Evolutionary conservation across 2,113 vertebrate species (phyloP), one percentile per base, ranked within the genome.

Genomic region (Eulemur rufifrons): DNA sequence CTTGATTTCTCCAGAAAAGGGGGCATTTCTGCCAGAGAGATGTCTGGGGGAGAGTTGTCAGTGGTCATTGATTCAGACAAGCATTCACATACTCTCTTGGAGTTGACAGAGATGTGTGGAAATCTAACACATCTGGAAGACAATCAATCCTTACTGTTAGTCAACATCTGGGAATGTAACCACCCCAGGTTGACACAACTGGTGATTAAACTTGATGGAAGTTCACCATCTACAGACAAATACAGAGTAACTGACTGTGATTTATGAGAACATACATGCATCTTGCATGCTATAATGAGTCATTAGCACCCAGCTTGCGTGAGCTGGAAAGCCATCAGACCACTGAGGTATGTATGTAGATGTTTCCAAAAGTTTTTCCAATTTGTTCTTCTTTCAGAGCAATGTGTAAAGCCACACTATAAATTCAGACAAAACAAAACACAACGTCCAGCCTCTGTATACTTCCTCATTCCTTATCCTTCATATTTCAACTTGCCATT

Each of bases 91-190:
- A 92, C 20, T 92, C 56, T 95, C 15, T 86, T 95, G 87, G 94
- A 97, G 95, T 91, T 97, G 95, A 90, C 20, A 92, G 97, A 98
- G n/a, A 74, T 93, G 89, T 85, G 76, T 96, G 97, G 98, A 98
- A 97, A 95, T 77, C 88, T 97, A 74, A 94, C 96, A 94, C 68
- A 64, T 91, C 91, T 98, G 97, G 95, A 98, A 95, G 69, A 71
- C 92, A 63, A 71, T 97, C 96, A 95, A 87, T 98, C 90, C 94
- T 96, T 89, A 97, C 85, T 97, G 83, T 81, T 97, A 93, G 95
- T 98, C 94, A 97, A 77, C 97, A 98, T 98, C 97, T 98, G 93
- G 95, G 96, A 97, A 98, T 94, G 88, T 96, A 97, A 97, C 88
- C 95, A 92, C 54, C 94, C 0, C 20, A 50, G 71, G 82, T 92